Percentiles rank a stretch among this genome's conserved stretches.
These are phyloP conservation scores for Myodes glareolus DNA, from an alignment of 2,113 vertebrate species.

Conservation along the genomic window DNA sequence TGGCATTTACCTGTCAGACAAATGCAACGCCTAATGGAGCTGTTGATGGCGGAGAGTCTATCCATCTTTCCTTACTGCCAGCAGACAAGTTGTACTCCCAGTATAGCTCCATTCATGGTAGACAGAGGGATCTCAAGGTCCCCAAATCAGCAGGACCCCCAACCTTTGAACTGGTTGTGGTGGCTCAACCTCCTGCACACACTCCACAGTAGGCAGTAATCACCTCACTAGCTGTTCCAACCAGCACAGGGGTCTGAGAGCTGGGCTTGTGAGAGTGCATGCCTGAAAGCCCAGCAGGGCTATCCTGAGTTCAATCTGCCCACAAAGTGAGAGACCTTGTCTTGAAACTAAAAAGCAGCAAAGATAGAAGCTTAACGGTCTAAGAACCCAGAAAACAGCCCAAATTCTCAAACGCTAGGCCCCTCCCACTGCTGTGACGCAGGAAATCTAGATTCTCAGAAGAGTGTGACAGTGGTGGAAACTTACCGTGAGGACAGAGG, in stretches of 20 bases:
- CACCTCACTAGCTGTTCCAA: not conserved
- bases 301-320: not conserved
- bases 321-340: not conserved
- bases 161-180: not conserved
- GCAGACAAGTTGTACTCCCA: not conserved
- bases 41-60: not conserved
- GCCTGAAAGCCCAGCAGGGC: not conserved
- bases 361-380: not conserved
- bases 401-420: not conserved
- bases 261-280: too few relatives aligned
- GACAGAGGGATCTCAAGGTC: not conserved
- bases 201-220: not conserved
- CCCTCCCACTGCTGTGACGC: too few relatives aligned
- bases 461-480: not conserved
- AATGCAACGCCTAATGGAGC: too few relatives aligned
- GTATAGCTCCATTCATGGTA: not conserved
- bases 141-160: not conserved
- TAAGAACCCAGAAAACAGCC: not conserved
- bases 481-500: slow-evolving; percentile 96
- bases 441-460: not conserved
- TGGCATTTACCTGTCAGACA: not conserved
- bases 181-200: not conserved
- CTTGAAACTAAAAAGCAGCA: not conserved
- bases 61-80: not conserved
- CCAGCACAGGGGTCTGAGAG: not conserved